phyloP scores from a whole-genome alignment of 2,888 invertebrate genomes.

The Pristionchus maxplancki region DNA sequence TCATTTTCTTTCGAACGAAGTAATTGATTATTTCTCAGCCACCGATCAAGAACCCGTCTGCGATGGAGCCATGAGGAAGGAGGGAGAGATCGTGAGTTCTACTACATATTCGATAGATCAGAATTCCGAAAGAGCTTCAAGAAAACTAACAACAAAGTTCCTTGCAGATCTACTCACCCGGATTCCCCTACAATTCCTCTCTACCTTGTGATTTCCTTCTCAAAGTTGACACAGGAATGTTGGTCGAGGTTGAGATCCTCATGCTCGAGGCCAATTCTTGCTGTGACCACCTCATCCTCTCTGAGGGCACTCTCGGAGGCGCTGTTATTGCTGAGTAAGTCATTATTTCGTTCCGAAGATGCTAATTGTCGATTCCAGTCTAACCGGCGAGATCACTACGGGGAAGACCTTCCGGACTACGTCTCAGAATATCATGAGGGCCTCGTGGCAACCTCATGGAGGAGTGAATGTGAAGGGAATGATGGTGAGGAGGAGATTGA shows the following conservation, averaged over 20 bases:
- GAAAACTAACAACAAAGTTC: neutral
- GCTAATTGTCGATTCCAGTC: neutral
- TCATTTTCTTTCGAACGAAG: too few relatives aligned
- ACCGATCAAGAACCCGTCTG: neutral
- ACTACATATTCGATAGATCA: too few relatives aligned
- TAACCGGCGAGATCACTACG: neutral
- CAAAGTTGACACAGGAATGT: slow-evolving; percentile 29
- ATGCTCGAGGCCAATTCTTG: slow-evolving; percentile 15
- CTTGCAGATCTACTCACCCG: neutral
- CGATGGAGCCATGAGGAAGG: neutral
- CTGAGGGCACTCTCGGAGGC: slow-evolving; percentile 4
- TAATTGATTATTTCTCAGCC: too few relatives aligned
- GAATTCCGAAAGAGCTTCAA: neutral
- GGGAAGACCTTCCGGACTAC: neutral
- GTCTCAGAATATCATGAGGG: slow-evolving; percentile 10
- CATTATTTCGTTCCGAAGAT: neutral
- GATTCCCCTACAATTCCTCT: slow-evolving; percentile 11
- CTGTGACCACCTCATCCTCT: neutral
- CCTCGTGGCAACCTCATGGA: slow-evolving; percentile 8
- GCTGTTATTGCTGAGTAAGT: slow-evolving; percentile 7
- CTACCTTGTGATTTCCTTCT: slow-evolving; percentile 31
- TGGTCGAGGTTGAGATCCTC: slow-evolving; percentile 25
- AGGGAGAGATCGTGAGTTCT: slow-evolving; percentile 30
- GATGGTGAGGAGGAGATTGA: neutral
- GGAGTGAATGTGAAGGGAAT: slow-evolving; percentile 39